A percentile compares a stretch with the other conserved stretches of the same genome.
Conservation (phyloP, 2,888 invertebrate species). For the Hermaeophaga mercurialis region DNA sequence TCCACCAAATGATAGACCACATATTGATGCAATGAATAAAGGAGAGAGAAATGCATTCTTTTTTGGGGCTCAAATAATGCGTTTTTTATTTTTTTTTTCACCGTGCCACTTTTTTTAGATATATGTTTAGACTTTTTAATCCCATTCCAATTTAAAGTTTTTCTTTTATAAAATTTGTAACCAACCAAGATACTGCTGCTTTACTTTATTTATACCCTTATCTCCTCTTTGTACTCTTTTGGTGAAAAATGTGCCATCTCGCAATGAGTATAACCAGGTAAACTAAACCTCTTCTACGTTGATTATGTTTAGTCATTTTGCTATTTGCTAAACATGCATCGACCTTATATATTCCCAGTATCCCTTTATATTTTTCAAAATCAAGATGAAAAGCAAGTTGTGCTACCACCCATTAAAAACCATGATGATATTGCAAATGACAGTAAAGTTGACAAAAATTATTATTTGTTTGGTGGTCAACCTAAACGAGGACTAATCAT, state of each 20-base stretch:
- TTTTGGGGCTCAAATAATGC: too few species aligned
- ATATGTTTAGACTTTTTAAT: too few species aligned
- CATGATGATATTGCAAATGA: conserved; percentile 1
- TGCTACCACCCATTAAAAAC: conserved; percentile 2
- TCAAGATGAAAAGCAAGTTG: conserved; percentile 11
- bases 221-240: conserved; percentile 47
- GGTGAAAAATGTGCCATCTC: conserved; percentile 41
- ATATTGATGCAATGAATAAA: conserved; percentile 48
- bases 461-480: not conserved
- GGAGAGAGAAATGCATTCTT: conserved; percentile 41
- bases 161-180: conserved; percentile 46
- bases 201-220: conserved; percentile 47
- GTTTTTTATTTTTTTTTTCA: too few species aligned
- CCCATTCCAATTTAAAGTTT: conserved; percentile 13
- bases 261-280: conserved; percentile 39
- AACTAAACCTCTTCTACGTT: conserved; percentile 32
- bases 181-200: conserved; percentile 44
- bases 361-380: not conserved
- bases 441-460: not conserved
- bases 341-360: not conserved
- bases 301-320: not conserved
- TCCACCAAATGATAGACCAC: conserved; percentile 48
- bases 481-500: not conserved
- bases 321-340: not conserved
- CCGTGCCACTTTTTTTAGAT: too few species aligned